Base-by-base conservation (phyloP, 2,113 vertebrate genomes). In the Mustela nigripes region DNA sequence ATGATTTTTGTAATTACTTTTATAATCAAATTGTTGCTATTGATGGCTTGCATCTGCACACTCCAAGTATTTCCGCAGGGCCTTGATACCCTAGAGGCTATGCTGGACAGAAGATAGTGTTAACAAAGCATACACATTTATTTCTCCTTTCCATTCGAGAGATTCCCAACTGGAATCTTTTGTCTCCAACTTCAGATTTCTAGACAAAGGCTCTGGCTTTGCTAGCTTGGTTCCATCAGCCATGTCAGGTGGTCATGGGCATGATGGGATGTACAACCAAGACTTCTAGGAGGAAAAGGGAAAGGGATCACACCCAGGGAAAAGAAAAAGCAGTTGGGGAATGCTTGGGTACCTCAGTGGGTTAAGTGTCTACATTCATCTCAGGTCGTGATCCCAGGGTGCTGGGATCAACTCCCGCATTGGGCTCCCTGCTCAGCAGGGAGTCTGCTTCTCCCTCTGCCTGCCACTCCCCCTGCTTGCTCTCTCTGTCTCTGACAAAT, bases 1-100 rank as follows among this genome's bases (percentile, higher is more conserved):
- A 33, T 92, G 58, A 53, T 48, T 71, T 86, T 53, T 78, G 10
- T 87, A 89, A 92, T 93, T 87, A 87, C 7, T 86, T 96, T 79
- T 93, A 62, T 53, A 86, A 42, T 91, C n/a, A 65, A 33, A 80
- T 33, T 79, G 8, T 86, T 92, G 15, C 31, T 92, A 42, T 69
- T 45, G 22, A 81, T 28, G 82, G 28, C 12, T 62, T 19, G n/a
- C 22, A 19, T 5, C 42, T 71, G 14, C 74, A 42, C 11, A 65
- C 12, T 8, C 21, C 11, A 73, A 22, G 45, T 89, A 63, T 73
- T 85, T 65, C 24, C 14, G 18, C 6, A 80, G 22, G 11, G 15
- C 42, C 42, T 85, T 76, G 79, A 92, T 76, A 39, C 22, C 39
- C 11, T 58, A 28, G 16, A 45, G n/a, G 24, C 18, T 83, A 69